A percentile compares a stretch with the other conserved stretches of the same genome.
Conservation (phyloP, 2,888 invertebrate species). For the Lepetodrilus schrolli region DNA sequence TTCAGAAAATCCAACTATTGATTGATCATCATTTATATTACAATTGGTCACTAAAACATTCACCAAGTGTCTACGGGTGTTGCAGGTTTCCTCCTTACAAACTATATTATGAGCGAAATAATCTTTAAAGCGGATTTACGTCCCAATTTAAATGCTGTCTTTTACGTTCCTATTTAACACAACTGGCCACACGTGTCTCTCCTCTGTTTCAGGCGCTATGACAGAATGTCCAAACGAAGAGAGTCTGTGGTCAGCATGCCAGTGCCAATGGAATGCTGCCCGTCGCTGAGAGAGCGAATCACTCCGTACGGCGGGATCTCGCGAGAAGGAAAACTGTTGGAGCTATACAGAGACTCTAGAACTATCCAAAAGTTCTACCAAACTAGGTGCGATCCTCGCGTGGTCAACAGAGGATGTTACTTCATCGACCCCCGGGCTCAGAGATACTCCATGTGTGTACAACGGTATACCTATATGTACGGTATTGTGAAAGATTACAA, state of each 20-base stretch:
- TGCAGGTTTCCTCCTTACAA: too few relatives aligned
- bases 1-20: too few relatives aligned
- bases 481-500: constrained; percentile 84
- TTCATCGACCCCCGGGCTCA: constrained; percentile 83
- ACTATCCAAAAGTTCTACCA: constrained; percentile 82
- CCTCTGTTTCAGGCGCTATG: constrained; percentile 43
- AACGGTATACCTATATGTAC: constrained; percentile 88
- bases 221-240: constrained; percentile 44
- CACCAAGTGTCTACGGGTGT: too few relatives aligned
- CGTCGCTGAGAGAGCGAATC: constrained; percentile 85
- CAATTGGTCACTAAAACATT: too few relatives aligned
- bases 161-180: too few relatives aligned
- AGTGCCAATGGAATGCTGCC: constrained; percentile 83
- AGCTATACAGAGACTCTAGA: constrained; percentile 83
- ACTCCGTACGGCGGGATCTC: constrained; percentile 86
- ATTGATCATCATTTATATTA: too few relatives aligned
- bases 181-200: too few relatives aligned
- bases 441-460: constrained; percentile 86
- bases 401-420: constrained; percentile 84
- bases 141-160: too few relatives aligned
- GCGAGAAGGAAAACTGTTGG: constrained; percentile 80
- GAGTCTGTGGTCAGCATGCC: constrained; percentile 29
- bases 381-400: constrained; percentile 83
- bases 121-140: too few relatives aligned
- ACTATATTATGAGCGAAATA: too few relatives aligned